Evolutionary conservation across 1,140 invertebrate species (phyloP).

Genomic region (Eciton burchellii): DNA sequence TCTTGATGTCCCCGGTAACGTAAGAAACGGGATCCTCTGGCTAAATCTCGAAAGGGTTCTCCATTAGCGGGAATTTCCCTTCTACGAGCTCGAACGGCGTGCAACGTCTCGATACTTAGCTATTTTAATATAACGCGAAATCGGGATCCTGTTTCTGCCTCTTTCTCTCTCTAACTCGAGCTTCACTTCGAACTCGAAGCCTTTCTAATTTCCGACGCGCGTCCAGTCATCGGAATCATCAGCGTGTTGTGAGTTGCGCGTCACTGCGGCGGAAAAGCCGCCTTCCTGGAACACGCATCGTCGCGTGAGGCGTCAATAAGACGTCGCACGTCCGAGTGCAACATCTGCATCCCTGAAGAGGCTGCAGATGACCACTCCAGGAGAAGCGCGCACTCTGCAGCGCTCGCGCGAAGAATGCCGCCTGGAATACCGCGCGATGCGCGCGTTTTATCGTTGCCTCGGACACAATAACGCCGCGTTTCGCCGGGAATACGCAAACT

Average conservation of each 20-base stretch:
- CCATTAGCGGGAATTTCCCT: too few relatives aligned
- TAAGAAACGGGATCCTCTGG: neutral
- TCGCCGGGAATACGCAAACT: neutral
- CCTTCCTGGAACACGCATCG: slow-evolving; percentile 20
- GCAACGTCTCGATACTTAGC: too few relatives aligned
- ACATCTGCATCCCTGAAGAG: slow-evolving; percentile 27
- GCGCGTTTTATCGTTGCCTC: slow-evolving; percentile 42
- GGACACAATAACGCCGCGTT: slow-evolving; percentile 1
- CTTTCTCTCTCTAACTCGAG: neutral
- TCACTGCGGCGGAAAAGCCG: slow-evolving; percentile 3
- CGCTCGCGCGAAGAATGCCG: slow-evolving; percentile 25
- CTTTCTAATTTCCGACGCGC: neutral
- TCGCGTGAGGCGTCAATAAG: slow-evolving; percentile 18
- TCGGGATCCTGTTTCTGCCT: too few relatives aligned
- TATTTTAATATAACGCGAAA: neutral
- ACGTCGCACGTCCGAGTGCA: slow-evolving; percentile 15
- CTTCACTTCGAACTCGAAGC: neutral
- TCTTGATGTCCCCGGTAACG: too few relatives aligned
- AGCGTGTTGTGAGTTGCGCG: slow-evolving; percentile 16
- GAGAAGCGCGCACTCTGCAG: slow-evolving; percentile 27
- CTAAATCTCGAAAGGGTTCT: neutral
- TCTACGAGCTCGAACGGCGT: too few relatives aligned
- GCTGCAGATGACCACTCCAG: slow-evolving; percentile 27
- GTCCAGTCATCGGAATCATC: neutral
- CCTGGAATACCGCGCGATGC: slow-evolving; percentile 26